Percentiles rank a stretch among this genome's conserved stretches.
Evolutionary conservation across 2,888 invertebrate genomes (phyloP).

Genomic region (Calameuta filiformis): DNA sequence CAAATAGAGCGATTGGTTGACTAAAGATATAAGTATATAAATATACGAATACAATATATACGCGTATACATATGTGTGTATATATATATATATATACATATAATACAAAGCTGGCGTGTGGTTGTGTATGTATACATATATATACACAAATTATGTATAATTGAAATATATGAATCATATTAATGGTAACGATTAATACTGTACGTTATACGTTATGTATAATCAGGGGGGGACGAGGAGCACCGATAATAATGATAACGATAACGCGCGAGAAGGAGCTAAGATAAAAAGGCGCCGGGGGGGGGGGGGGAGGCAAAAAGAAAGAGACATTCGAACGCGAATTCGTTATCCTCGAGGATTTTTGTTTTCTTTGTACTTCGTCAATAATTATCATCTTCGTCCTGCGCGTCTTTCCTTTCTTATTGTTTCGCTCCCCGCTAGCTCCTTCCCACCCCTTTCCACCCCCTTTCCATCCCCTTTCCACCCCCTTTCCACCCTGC

Average conservation of each 20-base stretch:
- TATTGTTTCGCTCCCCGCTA: neutral
- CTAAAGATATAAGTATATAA: neutral
- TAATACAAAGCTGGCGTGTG: neutral
- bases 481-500: neutral
- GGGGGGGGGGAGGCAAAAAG: neutral
- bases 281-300: too few species aligned
- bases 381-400: neutral
- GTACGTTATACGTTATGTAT: too few species aligned
- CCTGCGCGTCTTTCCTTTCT: neutral
- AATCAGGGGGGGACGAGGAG: too few species aligned
- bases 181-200: conserved; percentile 17
- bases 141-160: conserved; percentile 28
- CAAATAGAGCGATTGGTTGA: neutral
- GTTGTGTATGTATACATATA: conserved; percentile 15
- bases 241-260: neutral
- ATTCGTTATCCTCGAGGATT: neutral
- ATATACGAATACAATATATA: neutral
- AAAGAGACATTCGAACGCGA: neutral
- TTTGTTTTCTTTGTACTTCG: neutral
- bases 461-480: too few species aligned
- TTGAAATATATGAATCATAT: conserved; percentile 38
- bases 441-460: too few species aligned
- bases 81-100: conserved; percentile 17
- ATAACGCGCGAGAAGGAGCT: neutral
- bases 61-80: neutral